phyloP scores from a whole-genome alignment of 2,797 vertebrate genomes.

The Argentina silus region DNA sequence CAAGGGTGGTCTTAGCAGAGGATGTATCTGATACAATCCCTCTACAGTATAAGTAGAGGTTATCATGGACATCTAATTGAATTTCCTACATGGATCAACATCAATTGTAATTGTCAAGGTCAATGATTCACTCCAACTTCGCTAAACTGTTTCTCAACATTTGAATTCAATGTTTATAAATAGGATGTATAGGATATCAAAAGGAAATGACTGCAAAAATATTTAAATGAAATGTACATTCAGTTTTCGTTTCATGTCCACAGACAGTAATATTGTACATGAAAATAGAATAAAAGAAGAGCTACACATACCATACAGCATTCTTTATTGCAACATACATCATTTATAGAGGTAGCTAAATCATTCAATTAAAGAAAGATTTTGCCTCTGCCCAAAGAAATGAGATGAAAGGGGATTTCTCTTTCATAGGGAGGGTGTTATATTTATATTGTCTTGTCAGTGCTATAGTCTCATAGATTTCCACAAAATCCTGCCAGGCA shows the following conservation, averaged over 20 bases:
- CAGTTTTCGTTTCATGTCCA: not conserved
- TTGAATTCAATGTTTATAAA: not conserved
- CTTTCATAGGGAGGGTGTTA: not conserved
- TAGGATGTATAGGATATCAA: not conserved
- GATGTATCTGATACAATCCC: not conserved
- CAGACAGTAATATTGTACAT: not conserved
- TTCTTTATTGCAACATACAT: not conserved
- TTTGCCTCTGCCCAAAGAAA: not conserved
- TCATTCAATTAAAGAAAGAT: not conserved
- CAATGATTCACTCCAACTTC: not conserved
- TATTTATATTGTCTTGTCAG: not conserved
- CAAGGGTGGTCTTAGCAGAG: not conserved
- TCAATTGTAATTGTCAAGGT: not conserved
- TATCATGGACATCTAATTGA: not conserved
- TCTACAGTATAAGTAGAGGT: not conserved
- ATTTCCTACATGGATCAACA: not conserved
- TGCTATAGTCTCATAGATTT: slow-evolving; percentile 6
- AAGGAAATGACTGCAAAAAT: not conserved
- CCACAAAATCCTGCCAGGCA: slow-evolving; percentile 4
- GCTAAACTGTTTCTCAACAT: not conserved
- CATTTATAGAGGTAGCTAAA: not conserved
- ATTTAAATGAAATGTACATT: not conserved
- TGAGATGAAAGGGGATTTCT: not conserved
- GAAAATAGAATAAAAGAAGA: not conserved
- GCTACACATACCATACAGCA: not conserved